Percentiles rank a stretch among this genome's conserved stretches.
These are phyloP conservation scores for Pantala flavescens DNA, from an alignment of 1,140 invertebrate species.

Conservation along the genomic window DNA sequence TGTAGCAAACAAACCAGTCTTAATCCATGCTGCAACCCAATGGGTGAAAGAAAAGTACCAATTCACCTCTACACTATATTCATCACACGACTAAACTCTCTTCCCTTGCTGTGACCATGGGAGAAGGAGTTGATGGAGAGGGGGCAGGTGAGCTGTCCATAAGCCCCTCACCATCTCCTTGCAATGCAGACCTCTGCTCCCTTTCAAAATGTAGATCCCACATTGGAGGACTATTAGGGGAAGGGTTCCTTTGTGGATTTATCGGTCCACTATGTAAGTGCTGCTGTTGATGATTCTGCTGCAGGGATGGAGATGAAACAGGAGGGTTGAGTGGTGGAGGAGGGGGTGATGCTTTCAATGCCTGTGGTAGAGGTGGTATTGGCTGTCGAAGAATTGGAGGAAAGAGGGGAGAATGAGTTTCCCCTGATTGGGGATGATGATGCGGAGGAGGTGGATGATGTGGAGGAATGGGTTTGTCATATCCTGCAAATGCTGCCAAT, in stretches of 20 bases:
- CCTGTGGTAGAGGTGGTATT: neutral
- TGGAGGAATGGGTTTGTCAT: neutral
- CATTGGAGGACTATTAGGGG: constrained; percentile 14
- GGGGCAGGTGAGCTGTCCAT: constrained; percentile 28
- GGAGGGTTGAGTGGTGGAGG: neutral
- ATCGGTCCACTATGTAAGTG: neutral
- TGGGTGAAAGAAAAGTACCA: neutral
- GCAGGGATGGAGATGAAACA: neutral
- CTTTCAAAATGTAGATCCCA: constrained; percentile 29
- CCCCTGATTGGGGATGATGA: neutral
- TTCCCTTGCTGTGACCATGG: constrained; percentile 33
- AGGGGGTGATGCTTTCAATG: neutral
- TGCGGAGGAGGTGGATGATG: neutral
- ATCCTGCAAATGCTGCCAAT: neutral
- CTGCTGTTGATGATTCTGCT: neutral
- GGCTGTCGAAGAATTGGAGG: neutral
- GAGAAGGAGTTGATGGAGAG: constrained; percentile 31
- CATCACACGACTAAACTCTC: constrained; percentile 28
- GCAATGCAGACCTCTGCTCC: constrained; percentile 15
- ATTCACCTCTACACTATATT: neutral
- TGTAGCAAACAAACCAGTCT: neutral
- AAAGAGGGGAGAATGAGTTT: neutral
- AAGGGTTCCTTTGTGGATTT: neutral
- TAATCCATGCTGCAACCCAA: too few relatives aligned
- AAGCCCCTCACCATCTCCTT: constrained; percentile 20